Conservation (phyloP, 2,797 vertebrate species). For the Microctenopoma stevenorrisi region DNA sequence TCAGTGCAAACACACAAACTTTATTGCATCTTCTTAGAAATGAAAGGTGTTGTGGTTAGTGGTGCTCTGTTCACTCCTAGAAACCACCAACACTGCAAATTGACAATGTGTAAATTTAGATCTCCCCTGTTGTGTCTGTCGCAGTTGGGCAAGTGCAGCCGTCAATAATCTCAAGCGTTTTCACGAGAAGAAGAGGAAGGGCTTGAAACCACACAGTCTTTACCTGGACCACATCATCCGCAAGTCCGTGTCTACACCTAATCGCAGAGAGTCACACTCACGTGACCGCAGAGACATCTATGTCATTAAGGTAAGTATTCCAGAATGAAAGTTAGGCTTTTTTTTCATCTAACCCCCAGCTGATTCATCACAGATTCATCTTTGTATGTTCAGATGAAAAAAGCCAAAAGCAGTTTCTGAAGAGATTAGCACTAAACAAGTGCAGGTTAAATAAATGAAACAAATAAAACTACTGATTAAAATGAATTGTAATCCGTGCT, state of each 20-base stretch:
- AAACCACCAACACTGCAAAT: background rate
- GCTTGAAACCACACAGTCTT: conserved; percentile 94
- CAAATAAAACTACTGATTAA: background rate
- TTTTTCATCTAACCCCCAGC: background rate
- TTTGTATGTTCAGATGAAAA: background rate
- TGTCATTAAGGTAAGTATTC: conserved; percentile 89
- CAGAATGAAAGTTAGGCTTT: background rate
- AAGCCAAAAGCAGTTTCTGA: too few species aligned
- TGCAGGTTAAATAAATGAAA: background rate
- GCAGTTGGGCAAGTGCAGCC: conserved; percentile 94
- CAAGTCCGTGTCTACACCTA: conserved; percentile 90
- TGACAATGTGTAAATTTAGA: background rate
- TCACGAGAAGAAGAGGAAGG: conserved; percentile 98
- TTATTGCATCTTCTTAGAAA: background rate
- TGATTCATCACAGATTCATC: background rate
- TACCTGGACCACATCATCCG: conserved; percentile 97
- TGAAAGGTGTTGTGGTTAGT: background rate
- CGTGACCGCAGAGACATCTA: conserved; percentile 95
- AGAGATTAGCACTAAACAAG: too few species aligned
- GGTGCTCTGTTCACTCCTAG: background rate
- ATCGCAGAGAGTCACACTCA: conserved; percentile 90
- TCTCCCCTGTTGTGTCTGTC: conserved; percentile 8
- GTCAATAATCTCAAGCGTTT: conserved; percentile 97
- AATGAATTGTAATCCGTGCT: background rate
- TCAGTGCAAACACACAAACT: conserved; percentile 5